A percentile compares a stretch with the other conserved stretches of the same genome.
phyloP scores from a whole-genome alignment of 2,113 vertebrate species.

The Anarhynchus alexandrinus region DNA sequence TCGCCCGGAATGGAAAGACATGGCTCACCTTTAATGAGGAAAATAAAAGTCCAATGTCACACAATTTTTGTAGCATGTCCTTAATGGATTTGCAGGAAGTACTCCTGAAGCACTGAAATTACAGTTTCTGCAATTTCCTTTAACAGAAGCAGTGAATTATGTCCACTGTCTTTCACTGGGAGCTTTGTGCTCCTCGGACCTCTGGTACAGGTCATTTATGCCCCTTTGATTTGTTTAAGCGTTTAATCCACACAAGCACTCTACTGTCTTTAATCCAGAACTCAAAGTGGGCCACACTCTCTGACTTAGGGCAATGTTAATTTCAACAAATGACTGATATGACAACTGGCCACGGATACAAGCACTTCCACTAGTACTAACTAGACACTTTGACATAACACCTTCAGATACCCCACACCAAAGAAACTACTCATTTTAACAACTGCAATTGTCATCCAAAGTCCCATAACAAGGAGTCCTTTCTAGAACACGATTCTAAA shows the following conservation, averaged over 20 bases:
- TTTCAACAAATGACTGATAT: neutral
- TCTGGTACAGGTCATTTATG: neutral
- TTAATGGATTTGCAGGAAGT: neutral
- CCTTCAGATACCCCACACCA: neutral
- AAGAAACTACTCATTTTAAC: neutral
- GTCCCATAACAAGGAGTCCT: rapidly evolving
- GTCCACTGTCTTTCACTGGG: neutral
- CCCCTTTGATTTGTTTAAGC: neutral
- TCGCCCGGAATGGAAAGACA: constrained; percentile 91
- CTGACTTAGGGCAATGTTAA: neutral
- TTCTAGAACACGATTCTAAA: neutral
- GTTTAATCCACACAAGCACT: neutral
- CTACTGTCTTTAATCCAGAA: neutral
- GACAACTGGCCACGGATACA: neutral
- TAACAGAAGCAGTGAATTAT: neutral
- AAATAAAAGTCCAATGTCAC: neutral
- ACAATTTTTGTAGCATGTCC: neutral
- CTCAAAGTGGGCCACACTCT: neutral
- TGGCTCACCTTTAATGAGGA: constrained; percentile 64
- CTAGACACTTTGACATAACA: neutral
- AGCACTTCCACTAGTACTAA: neutral
- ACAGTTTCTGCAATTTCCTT: neutral
- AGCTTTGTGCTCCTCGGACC: neutral
- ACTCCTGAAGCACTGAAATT: neutral
- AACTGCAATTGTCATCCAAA: neutral